Evolutionary conservation across 2,113 vertebrate species (phyloP).

Genomic region (Scatophagus argus): DNA sequence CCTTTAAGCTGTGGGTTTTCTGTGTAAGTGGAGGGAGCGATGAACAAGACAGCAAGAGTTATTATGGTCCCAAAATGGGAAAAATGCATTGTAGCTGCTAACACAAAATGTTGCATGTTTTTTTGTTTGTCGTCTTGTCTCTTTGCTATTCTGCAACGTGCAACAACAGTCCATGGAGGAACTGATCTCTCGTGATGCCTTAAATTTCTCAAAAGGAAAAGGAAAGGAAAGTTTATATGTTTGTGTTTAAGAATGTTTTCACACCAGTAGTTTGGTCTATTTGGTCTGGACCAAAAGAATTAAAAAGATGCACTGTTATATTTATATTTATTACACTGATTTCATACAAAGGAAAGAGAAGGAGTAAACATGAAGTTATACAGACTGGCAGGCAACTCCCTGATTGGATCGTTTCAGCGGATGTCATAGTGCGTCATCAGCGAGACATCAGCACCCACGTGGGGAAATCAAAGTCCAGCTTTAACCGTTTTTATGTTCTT

Average conservation of each 20-base stretch:
- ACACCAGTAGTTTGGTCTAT: too few relatives aligned
- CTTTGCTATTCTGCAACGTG: background rate
- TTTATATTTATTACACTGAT: too few relatives aligned
- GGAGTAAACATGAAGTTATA: too few relatives aligned
- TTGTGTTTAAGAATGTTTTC: background rate
- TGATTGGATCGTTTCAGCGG: too few relatives aligned
- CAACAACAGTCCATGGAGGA: background rate
- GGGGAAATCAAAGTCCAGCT: too few relatives aligned
- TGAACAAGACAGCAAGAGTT: conserved; percentile 20
- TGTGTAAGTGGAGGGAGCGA: conserved; percentile 39
- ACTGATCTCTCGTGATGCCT: background rate
- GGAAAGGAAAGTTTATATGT: background rate
- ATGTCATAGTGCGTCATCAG: too few relatives aligned
- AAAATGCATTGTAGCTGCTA: background rate
- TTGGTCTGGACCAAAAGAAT: too few relatives aligned
- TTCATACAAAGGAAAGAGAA: too few relatives aligned
- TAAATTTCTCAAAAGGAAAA: background rate
- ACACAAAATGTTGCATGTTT: conserved; percentile 5
- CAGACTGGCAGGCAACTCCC: too few relatives aligned
- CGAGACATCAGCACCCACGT: too few relatives aligned
- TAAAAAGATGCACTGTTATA: too few relatives aligned
- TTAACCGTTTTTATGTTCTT: too few relatives aligned
- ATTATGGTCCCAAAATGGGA: conserved; percentile 18
- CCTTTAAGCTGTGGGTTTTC: conserved; percentile 17
- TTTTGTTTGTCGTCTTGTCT: conserved; percentile 4